Evolutionary conservation across 2,888 invertebrate species (phyloP).

Genomic region (Branchellion lobata): DNA sequence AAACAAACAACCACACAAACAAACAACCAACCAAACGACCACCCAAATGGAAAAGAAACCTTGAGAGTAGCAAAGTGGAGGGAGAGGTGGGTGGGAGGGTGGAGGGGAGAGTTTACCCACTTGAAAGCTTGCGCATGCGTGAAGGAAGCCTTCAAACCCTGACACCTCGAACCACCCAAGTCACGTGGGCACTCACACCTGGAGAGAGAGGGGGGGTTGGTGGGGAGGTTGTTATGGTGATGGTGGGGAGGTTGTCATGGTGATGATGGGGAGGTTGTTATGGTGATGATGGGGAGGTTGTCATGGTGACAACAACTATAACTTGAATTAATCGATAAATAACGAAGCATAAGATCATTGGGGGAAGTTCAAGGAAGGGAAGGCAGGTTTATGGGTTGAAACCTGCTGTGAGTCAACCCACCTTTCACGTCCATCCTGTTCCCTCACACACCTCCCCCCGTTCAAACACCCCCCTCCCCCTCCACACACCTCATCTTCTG

Average conservation of each 20-base stretch:
- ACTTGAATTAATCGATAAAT: background rate
- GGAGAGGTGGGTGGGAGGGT: background rate
- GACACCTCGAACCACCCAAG: constrained; percentile 92
- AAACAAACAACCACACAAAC: too few species aligned
- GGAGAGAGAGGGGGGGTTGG: too few species aligned
- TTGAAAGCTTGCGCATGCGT: constrained; percentile 69
- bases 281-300: too few species aligned
- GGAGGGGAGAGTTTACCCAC: background rate
- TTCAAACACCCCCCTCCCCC: constrained; percentile 73
- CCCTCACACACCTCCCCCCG: constrained; percentile 83
- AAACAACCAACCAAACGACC: too few species aligned
- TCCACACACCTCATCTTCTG: constrained; percentile 40
- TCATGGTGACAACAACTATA: background rate
- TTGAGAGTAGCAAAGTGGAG: constrained; percentile 24
- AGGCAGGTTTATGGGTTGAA: background rate
- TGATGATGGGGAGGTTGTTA: too few species aligned
- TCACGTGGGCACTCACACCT: constrained; percentile 87
- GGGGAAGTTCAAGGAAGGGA: background rate
- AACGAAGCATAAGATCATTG: too few species aligned
- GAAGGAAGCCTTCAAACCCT: constrained; percentile 87
- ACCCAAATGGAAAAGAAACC: too few species aligned
- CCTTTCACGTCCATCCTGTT: background rate
- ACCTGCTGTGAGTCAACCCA: too few species aligned
- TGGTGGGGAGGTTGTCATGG: too few species aligned
- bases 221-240: too few species aligned